phyloP scores from a whole-genome alignment of 2,113 vertebrate genomes.

The Corapipo altera region DNA sequence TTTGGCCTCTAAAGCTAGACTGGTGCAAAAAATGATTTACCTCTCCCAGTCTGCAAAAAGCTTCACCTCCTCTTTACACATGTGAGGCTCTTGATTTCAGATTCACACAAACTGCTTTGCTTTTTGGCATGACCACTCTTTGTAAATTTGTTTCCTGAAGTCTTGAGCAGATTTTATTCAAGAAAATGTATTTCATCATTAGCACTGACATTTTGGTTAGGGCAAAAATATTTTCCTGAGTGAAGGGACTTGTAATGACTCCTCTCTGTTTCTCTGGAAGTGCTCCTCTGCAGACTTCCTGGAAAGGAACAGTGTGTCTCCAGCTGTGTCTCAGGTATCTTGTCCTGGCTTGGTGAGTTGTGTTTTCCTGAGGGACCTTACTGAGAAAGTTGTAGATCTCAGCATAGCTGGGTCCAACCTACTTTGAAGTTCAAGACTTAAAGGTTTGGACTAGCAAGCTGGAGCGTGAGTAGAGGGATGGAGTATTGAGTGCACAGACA shows the following conservation, averaged over 20 bases:
- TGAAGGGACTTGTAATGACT: not conserved
- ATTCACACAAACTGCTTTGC: not conserved
- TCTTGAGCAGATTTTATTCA: not conserved
- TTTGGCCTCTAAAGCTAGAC: not conserved
- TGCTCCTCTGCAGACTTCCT: not conserved
- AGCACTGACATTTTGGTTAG: not conserved
- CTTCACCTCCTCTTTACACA: not conserved
- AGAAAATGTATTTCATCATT: not conserved
- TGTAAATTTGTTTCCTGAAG: not conserved
- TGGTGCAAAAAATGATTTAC: not conserved
- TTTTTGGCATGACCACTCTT: not conserved
- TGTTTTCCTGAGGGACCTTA: not conserved
- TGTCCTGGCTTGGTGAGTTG: not conserved
- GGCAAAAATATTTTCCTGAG: not conserved
- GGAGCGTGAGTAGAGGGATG: not conserved
- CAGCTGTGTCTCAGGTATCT: not conserved
- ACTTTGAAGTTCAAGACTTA: slow-evolving; percentile 8
- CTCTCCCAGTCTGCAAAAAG: not conserved
- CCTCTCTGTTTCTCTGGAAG: not conserved
- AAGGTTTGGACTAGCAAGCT: not conserved
- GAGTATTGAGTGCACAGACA: not conserved
- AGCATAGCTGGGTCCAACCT: not conserved
- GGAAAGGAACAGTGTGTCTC: not conserved
- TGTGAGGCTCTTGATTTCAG: not conserved
- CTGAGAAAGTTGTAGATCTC: not conserved